A percentile compares a stretch with the other conserved stretches of the same genome.
Evolutionary conservation across 2,888 invertebrate species (phyloP).

Genomic region (Cecidostiba fungosa): DNA sequence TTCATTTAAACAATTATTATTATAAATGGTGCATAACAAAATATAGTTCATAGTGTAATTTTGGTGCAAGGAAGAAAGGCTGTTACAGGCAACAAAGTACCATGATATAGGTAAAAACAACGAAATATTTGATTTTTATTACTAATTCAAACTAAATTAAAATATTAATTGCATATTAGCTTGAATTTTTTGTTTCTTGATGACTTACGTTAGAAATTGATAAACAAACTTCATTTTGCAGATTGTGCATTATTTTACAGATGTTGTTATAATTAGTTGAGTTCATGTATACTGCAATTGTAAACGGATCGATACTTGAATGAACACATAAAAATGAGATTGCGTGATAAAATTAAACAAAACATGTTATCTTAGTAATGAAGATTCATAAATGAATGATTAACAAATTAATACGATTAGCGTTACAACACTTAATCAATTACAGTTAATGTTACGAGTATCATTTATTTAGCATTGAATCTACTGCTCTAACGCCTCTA

Average conservation of each 20-base stretch:
- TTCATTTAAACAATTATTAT: background rate
- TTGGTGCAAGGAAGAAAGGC: too few relatives aligned
- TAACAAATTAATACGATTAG: background rate
- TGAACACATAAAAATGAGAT: background rate
- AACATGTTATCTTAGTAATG: background rate
- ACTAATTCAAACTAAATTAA: too few relatives aligned
- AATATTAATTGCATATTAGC: too few relatives aligned
- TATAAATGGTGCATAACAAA: too few relatives aligned
- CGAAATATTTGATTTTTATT: too few relatives aligned
- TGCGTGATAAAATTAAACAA: background rate
- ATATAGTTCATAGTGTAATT: too few relatives aligned
- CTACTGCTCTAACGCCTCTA: background rate
- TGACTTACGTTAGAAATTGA: too few relatives aligned
- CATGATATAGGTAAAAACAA: too few relatives aligned
- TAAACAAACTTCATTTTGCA: too few relatives aligned
- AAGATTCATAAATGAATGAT: background rate
- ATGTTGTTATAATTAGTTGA: background rate
- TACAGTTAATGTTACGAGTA: constrained; percentile 8
- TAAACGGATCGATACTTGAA: background rate
- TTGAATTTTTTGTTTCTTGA: too few relatives aligned
- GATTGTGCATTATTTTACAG: background rate
- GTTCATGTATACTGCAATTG: background rate
- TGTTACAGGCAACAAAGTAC: too few relatives aligned
- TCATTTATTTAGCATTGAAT: background rate
- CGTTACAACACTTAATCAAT: background rate